Evolutionary conservation across 2,797 vertebrate species (phyloP).

Genomic region (Morus bassanus): DNA sequence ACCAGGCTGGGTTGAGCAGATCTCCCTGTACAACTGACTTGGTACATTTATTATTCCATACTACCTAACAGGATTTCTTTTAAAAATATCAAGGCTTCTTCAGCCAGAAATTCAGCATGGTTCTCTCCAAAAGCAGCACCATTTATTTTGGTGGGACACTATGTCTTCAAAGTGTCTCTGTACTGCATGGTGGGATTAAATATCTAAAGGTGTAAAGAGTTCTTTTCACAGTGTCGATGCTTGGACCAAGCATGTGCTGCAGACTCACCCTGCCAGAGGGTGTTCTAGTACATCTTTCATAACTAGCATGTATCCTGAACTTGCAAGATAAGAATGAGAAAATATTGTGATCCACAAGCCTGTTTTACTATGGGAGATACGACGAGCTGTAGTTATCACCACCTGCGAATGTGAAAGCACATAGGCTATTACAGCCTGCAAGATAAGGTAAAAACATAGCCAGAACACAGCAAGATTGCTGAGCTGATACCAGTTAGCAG

Average conservation of each 20-base stretch:
- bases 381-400: not conserved
- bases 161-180: not conserved
- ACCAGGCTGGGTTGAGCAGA: not conserved
- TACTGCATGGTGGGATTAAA: not conserved
- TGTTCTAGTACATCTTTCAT: not conserved
- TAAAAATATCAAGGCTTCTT: not conserved
- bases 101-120: not conserved
- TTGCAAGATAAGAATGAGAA: not conserved
- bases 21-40: not conserved
- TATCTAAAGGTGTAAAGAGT: not conserved
- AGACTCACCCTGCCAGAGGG: not conserved
- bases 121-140: not conserved
- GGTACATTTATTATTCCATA: not conserved
- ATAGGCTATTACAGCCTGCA: not conserved
- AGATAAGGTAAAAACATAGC: not conserved
- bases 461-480: not conserved
- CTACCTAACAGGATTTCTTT: not conserved
- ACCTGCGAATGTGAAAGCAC: not conserved
- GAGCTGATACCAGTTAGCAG: not conserved
- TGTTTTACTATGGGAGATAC: not conserved
- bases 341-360: not conserved
- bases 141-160: constrained; percentile 40
- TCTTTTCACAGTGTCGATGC: not conserved
- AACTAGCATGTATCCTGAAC: not conserved
- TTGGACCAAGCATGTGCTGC: not conserved